Evolutionary conservation across 2,888 invertebrate species (phyloP).

Genomic region (Drosophila quasianomalipes): DNA sequence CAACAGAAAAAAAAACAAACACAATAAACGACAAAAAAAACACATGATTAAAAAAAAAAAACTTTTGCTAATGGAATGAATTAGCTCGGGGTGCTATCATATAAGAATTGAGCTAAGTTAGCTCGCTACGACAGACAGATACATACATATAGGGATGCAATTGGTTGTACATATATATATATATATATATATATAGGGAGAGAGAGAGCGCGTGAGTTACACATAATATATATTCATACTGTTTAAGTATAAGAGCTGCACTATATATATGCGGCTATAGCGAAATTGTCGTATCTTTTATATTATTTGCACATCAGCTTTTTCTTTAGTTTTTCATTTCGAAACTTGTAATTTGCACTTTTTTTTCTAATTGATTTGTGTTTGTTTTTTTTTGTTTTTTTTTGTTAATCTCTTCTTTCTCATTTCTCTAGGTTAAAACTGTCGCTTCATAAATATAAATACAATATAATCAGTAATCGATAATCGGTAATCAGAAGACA

Average conservation of each 20-base stretch:
- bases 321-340: slow-evolving; percentile 8
- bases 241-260: slow-evolving; percentile 18
- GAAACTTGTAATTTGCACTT: slow-evolving; percentile 40
- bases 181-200: neutral
- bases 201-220: slow-evolving; percentile 37
- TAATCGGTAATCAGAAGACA: slow-evolving; percentile 33
- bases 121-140: slow-evolving; percentile 33
- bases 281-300: slow-evolving; percentile 33
- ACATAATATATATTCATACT: slow-evolving; percentile 22
- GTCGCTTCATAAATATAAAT: slow-evolving; percentile 12
- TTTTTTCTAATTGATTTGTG: slow-evolving; percentile 42
- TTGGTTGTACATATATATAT: slow-evolving; percentile 8
- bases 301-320: slow-evolving; percentile 36
- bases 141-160: slow-evolving; percentile 37
- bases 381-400: slow-evolving; percentile 16
- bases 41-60: slow-evolving; percentile 14
- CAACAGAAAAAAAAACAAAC: slow-evolving; percentile 42
- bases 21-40: slow-evolving; percentile 14
- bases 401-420: neutral
- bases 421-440: slow-evolving; percentile 22
- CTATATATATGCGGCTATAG: slow-evolving; percentile 18
- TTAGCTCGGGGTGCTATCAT: slow-evolving; percentile 50
- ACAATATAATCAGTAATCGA: slow-evolving; percentile 6
- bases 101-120: slow-evolving; percentile 12
- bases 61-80: slow-evolving; percentile 75